Conservation (phyloP, 2,113 vertebrate species). For the Corythaixoides concolor region DNA sequence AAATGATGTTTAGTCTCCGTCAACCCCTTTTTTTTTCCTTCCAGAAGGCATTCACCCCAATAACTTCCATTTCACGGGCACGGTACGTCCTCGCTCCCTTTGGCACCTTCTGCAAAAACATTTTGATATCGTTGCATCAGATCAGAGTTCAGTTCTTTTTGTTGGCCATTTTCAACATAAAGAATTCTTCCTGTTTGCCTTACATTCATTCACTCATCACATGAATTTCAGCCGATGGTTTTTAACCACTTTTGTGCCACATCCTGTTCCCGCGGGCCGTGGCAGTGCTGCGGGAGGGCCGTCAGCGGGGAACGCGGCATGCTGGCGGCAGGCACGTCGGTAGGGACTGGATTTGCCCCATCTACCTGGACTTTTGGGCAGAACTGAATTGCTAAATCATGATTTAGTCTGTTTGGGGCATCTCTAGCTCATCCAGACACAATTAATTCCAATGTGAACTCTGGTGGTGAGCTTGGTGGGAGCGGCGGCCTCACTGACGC, state of each 20-base stretch:
- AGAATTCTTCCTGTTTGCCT: slow-evolving; percentile 21
- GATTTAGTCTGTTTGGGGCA: background rate
- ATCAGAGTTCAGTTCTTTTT: background rate
- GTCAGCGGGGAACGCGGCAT: background rate
- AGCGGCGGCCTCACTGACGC: accelerated
- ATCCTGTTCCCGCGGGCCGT: background rate
- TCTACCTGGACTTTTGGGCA: background rate
- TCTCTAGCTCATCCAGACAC: background rate
- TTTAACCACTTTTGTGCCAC: slow-evolving; percentile 10
- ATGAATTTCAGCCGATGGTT: background rate
- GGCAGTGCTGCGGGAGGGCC: accelerated
- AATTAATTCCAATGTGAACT: background rate
- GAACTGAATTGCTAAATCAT: background rate
- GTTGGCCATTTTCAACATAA: background rate
- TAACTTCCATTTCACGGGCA: background rate
- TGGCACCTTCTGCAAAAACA: background rate
- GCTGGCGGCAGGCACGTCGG: background rate
- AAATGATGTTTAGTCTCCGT: slow-evolving; percentile 33
- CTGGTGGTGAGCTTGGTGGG: background rate
- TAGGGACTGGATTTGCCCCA: background rate
- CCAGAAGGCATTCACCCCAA: slow-evolving; percentile 26
- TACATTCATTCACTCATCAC: background rate
- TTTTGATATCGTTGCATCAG: background rate
- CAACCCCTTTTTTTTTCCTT: slow-evolving; percentile 4
- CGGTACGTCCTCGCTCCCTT: background rate